Conservation (phyloP, 2,113 vertebrate genomes). For the Alces alces region DNA sequence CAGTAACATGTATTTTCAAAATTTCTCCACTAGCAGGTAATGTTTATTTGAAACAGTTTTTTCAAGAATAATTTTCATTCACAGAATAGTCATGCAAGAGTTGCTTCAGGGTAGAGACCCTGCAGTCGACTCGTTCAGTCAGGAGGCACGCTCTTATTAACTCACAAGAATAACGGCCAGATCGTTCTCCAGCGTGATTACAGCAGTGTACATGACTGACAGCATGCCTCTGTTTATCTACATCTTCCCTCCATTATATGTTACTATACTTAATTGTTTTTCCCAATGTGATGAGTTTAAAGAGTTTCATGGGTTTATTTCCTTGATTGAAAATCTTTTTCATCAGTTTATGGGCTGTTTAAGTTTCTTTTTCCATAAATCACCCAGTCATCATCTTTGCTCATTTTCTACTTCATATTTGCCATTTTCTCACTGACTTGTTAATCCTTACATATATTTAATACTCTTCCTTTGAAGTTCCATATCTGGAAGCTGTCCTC, state of each 20-base stretch:
- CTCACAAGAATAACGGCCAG: background rate
- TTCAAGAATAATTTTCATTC: background rate
- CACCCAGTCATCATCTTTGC: background rate
- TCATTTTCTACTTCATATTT: conserved; percentile 15
- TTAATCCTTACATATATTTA: background rate
- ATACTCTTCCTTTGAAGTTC: background rate
- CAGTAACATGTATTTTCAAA: background rate
- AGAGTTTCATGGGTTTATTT: background rate
- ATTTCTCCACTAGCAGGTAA: background rate
- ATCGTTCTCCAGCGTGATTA: background rate
- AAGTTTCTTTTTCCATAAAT: conserved; percentile 21
- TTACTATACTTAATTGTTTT: background rate
- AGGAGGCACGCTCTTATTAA: background rate
- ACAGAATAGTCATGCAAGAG: background rate
- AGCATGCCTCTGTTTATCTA: background rate
- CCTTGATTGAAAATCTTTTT: background rate
- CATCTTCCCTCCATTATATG: background rate
- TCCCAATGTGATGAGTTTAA: background rate
- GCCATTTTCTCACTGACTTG: background rate
- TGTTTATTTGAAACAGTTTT: background rate
- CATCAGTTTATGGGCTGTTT: background rate
- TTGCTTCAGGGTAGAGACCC: background rate
- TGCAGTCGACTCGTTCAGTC: background rate
- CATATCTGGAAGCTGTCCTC: background rate
- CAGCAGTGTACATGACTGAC: background rate